Conservation (phyloP, 2,888 invertebrate species). For the Drepana falcataria region DNA sequence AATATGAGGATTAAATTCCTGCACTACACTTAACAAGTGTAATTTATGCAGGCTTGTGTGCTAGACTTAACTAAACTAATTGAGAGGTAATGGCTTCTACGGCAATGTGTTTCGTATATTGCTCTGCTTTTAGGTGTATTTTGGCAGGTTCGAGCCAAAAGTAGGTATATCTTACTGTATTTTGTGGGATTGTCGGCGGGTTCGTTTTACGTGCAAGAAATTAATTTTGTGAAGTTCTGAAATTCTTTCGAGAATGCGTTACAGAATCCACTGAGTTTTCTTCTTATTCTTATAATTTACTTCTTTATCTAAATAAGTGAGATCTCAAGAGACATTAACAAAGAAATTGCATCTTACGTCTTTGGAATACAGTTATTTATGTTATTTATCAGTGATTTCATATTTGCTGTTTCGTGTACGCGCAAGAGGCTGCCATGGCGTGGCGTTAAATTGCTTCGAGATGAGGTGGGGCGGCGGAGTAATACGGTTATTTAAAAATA, state of each 20-base stretch:
- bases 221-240: too few species aligned
- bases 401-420: conserved; percentile 44
- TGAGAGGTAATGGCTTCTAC: conserved; percentile 65
- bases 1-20: conserved; percentile 79
- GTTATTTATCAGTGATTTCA: conserved; percentile 50
- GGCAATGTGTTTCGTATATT: conserved; percentile 42
- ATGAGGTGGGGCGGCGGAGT: conserved; percentile 24
- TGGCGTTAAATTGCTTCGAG: conserved; percentile 68
- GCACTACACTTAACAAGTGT: conserved; percentile 76
- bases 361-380: conserved; percentile 44
- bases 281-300: not conserved
- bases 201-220: not conserved
- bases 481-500: conserved; percentile 3
- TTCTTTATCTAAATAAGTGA: not conserved
- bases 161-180: not conserved
- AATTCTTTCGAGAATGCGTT: not conserved
- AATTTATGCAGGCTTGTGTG: conserved; percentile 68
- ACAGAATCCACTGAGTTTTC: not conserved
- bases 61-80: conserved; percentile 69
- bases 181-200: not conserved
- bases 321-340: not conserved
- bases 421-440: conserved; percentile 49
- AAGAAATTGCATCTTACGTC: conserved; percentile 29
- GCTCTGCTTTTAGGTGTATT: conserved; percentile 15
- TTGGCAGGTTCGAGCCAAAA: not conserved